A percentile compares a stretch with the other conserved stretches of the same genome.
These are phyloP conservation scores for Xyrichtys novacula DNA, from an alignment of 2,797 vertebrate genomes.

Conservation along the genomic window DNA sequence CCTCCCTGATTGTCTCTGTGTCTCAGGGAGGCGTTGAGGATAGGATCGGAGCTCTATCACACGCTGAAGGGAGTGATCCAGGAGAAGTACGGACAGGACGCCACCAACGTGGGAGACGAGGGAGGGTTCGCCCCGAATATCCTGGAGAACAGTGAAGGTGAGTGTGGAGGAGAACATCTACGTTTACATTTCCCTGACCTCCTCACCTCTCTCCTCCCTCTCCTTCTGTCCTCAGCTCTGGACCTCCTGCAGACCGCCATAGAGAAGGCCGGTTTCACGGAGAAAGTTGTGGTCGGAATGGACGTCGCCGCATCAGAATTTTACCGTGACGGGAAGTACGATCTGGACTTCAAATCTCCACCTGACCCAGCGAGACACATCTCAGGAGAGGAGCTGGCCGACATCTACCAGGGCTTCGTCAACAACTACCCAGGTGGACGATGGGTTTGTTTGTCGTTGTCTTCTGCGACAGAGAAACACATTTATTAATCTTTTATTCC, in stretches of 20 bases:
- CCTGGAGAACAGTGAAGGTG: constrained; percentile 96
- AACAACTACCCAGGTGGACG: constrained; percentile 92
- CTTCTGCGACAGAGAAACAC: neutral
- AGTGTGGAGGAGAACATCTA: constrained; percentile 19
- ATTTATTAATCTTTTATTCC: neutral
- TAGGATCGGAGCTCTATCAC: constrained; percentile 94
- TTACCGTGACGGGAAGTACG: constrained; percentile 92
- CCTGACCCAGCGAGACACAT: constrained; percentile 90
- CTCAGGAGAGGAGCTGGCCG: constrained; percentile 89
- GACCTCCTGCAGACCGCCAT: constrained; percentile 95
- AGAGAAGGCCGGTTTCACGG: constrained; percentile 93
- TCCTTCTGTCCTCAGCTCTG: constrained; percentile 82
- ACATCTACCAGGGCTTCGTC: constrained; percentile 94
- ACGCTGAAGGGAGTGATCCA: constrained; percentile 95
- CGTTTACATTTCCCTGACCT: neutral
- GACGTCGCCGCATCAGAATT: constrained; percentile 96
- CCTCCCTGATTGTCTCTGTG: neutral
- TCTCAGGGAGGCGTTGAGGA: constrained; percentile 90
- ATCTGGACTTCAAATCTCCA: constrained; percentile 95
- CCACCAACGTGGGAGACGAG: constrained; percentile 95
- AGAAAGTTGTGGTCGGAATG: constrained; percentile 96
- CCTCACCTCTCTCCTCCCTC: neutral
- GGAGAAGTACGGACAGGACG: constrained; percentile 95
- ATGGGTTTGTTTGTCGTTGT: neutral
- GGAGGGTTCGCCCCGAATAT: constrained; percentile 96